phyloP scores from a whole-genome alignment of 2,113 vertebrate species.

The Planiliza haematocheilus region DNA sequence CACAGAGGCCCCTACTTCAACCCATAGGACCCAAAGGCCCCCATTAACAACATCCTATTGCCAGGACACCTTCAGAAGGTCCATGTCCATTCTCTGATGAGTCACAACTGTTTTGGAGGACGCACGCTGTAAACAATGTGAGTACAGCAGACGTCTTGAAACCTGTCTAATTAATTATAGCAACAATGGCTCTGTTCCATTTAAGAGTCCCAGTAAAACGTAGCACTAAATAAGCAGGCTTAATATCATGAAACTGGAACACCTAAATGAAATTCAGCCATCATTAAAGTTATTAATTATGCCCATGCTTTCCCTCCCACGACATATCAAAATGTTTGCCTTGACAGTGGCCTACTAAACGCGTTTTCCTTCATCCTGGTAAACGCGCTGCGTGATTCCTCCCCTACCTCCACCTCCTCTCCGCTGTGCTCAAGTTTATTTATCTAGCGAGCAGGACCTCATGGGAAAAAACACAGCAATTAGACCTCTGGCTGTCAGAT shows the following conservation, averaged over 20 bases:
- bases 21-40: no score
- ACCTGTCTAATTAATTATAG: slow-evolving; percentile 17
- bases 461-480: slow-evolving; percentile 70
- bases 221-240: slow-evolving; percentile 8
- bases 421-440: slow-evolving; percentile 45
- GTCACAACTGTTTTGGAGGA: no score
- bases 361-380: not conserved
- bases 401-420: slow-evolving; percentile 18
- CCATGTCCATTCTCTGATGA: no score
- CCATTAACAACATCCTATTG: no score
- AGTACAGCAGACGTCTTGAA: slow-evolving; percentile 11
- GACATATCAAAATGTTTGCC: slow-evolving; percentile 14
- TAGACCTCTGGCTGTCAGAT: slow-evolving; percentile 65
- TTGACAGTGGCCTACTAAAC: slow-evolving; percentile 10
- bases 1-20: no score
- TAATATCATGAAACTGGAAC: slow-evolving; percentile 15
- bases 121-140: no score
- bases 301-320: slow-evolving; percentile 1
- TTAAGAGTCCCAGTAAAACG: slow-evolving; percentile 29
- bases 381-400: slow-evolving; percentile 23
- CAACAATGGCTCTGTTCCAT: slow-evolving; percentile 12
- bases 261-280: slow-evolving; percentile 11
- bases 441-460: slow-evolving; percentile 57
- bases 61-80: no score
- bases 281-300: slow-evolving; percentile 29